These are phyloP conservation scores for Pyrrhosoma nymphula DNA, from an alignment of 2,888 invertebrate species.

Conservation along the genomic window DNA sequence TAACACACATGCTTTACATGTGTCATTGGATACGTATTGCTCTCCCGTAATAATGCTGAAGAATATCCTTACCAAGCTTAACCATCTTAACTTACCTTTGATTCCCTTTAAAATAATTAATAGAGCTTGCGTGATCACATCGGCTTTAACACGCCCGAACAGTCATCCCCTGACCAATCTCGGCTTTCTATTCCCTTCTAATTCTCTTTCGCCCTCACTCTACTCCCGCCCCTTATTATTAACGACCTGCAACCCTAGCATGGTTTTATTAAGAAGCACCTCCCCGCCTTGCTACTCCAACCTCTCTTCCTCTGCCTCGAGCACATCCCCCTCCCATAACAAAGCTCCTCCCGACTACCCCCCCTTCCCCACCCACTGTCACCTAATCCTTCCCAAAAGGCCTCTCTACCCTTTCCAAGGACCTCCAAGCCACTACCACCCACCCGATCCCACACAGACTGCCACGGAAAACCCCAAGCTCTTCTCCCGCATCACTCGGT, in stretches of 20 bases:
- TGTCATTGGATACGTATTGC: too few relatives aligned
- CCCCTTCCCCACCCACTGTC: not conserved
- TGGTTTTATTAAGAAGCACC: not conserved
- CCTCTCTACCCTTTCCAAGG: not conserved
- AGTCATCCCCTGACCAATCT: not conserved
- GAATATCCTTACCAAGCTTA: too few relatives aligned
- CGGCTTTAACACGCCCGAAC: not conserved
- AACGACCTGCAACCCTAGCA: slow-evolving; percentile 3
- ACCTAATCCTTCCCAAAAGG: not conserved
- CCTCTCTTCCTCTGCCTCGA: not conserved
- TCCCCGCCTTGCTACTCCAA: not conserved
- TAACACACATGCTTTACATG: too few relatives aligned
- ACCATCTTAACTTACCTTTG: too few relatives aligned
- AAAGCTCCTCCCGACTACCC: not conserved
- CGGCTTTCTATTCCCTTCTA: slow-evolving; percentile 3
- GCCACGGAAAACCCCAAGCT: not conserved
- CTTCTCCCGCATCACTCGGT: not conserved
- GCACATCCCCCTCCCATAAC: not conserved
- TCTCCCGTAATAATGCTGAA: too few relatives aligned
- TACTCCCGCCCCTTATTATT: not conserved
- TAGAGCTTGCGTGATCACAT: not conserved
- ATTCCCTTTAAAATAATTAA: not conserved
- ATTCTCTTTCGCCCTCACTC: not conserved
- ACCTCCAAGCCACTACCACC: not conserved
- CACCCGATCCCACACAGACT: not conserved